Percentiles rank a stretch among this genome's conserved stretches.
Conservation (phyloP, 2,113 vertebrate species). For the Malurus cyaneus region DNA sequence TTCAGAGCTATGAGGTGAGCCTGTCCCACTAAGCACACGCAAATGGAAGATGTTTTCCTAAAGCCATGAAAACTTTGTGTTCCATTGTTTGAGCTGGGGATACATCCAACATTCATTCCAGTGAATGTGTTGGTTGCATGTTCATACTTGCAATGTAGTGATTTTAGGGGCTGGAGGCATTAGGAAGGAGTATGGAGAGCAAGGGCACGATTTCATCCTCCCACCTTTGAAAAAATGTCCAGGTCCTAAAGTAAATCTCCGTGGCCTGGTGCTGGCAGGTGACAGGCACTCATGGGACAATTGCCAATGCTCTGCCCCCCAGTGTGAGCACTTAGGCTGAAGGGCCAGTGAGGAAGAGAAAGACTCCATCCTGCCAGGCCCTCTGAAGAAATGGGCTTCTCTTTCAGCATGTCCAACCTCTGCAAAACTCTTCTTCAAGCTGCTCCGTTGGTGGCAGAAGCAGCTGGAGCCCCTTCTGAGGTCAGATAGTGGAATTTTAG, state of each 20-base stretch:
- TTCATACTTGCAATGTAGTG: too few species aligned
- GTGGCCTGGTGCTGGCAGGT: neutral
- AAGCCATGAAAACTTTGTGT: neutral
- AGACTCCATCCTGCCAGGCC: neutral
- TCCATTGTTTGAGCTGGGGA: neutral
- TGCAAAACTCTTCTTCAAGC: conserved; percentile 17
- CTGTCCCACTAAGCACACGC: neutral
- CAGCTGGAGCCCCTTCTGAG: conserved; percentile 59
- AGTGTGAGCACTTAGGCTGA: neutral
- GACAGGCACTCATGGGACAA: neutral
- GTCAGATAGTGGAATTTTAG: conserved; percentile 74
- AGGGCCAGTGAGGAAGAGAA: neutral
- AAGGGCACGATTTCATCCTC: neutral
- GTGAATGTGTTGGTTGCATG: too few species aligned
- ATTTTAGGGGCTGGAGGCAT: neutral
- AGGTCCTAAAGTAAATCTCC: neutral
- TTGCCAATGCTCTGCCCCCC: fast-evolving
- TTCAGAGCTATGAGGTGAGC: neutral
- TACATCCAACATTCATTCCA: too few species aligned
- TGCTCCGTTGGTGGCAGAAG: conserved; percentile 41
- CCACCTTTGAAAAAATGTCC: neutral
- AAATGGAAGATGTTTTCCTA: neutral
- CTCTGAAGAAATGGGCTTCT: neutral
- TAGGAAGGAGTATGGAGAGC: neutral
- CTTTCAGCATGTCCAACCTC: neutral